A percentile compares a stretch with the other conserved stretches of the same genome.
These are phyloP conservation scores for Criorhina ranunculi DNA, from an alignment of 2,888 invertebrate genomes.

Conservation along the genomic window DNA sequence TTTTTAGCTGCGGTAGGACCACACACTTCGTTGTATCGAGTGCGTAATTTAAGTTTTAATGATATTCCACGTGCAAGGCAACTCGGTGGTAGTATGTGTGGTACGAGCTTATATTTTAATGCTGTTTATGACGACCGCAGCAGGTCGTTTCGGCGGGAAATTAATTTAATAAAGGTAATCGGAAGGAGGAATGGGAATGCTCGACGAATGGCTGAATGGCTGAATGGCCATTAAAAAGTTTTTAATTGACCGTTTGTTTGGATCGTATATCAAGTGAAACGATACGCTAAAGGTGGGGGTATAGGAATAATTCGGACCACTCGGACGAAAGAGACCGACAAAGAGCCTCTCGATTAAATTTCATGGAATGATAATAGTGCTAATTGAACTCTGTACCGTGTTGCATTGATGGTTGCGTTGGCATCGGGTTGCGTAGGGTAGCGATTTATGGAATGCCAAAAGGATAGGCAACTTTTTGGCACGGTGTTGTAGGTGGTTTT, in stretches of 20 bases:
- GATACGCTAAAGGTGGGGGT: conserved; percentile 18
- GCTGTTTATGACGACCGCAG: conserved; percentile 51
- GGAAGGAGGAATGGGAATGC: neutral
- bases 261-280: conserved; percentile 20
- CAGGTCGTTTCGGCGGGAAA: conserved; percentile 43
- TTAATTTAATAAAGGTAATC: conserved; percentile 60
- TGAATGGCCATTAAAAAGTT: conserved; percentile 50
- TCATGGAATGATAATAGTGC: conserved; percentile 47
- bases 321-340: neutral
- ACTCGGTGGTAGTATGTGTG: neutral
- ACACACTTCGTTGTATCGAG: conserved; percentile 36
- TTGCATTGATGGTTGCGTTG: conserved; percentile 28
- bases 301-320: neutral
- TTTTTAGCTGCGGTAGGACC: conserved; percentile 10
- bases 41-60: conserved; percentile 54
- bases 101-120: conserved; percentile 35
- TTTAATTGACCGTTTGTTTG: conserved; percentile 57
- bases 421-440: neutral
- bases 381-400: conserved; percentile 40
- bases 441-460: neutral
- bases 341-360: conserved; percentile 43
- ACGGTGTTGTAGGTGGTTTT: neutral
- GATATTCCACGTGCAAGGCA: neutral
- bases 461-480: conserved; percentile 1
- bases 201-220: conserved; percentile 10